phyloP scores from a whole-genome alignment of 2,888 invertebrate genomes.

The Kryphioiulus occultus region DNA sequence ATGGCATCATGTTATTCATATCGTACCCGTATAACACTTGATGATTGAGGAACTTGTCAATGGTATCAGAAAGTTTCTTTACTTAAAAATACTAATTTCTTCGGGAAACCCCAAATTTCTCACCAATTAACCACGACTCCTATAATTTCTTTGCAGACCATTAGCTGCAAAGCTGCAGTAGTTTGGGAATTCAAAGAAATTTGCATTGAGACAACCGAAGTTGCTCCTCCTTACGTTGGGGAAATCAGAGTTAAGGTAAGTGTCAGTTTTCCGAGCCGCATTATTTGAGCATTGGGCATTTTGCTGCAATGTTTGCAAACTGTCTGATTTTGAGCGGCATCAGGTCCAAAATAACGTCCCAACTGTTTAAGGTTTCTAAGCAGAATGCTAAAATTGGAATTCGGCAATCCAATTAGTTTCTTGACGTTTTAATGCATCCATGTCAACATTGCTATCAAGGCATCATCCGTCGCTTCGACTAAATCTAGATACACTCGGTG shows the following conservation, averaged over 20 bases:
- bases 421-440: not conserved
- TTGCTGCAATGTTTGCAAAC: not conserved
- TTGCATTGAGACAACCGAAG: slow-evolving; percentile 79
- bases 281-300: not conserved
- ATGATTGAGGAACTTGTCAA: no score
- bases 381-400: not conserved
- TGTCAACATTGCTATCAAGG: not conserved
- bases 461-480: not conserved
- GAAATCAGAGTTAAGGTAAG: slow-evolving; percentile 54
- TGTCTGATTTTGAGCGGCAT: not conserved
- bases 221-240: slow-evolving; percentile 51
- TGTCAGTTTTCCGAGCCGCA: not conserved
- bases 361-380: not conserved
- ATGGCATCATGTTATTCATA: no score
- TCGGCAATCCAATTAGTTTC: not conserved
- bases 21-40: no score
- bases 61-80: no score
- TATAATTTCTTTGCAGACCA: slow-evolving; percentile 68
- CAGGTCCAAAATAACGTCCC: not conserved
- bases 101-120: not conserved
- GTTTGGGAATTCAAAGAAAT: slow-evolving; percentile 94
- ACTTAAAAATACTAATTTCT: not conserved
- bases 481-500: slow-evolving; percentile 39
- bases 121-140: not conserved
- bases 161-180: slow-evolving; percentile 93